Base-by-base conservation (phyloP, 2,888 invertebrate species). In the Caenorhabditis virilis region DNA sequence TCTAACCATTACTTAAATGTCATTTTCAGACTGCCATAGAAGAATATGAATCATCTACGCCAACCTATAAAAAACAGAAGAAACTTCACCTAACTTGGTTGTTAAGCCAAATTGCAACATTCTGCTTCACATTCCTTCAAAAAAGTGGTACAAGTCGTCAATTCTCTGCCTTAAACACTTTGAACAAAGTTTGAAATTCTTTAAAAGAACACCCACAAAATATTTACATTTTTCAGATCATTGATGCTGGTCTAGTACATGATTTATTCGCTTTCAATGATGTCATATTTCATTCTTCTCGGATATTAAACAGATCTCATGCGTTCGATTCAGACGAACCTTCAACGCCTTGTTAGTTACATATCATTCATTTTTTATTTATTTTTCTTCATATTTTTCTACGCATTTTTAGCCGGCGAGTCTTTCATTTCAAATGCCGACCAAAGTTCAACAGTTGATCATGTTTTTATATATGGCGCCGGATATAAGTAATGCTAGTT, bases 131-230 rank as follows among this genome's bases (percentile, higher is more conserved):
- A 62, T 85, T 88, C 63, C 84, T 86, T 27, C 70, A 74, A 59
- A 86, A 86, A 66, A 88, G 88, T 26, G 87, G 87, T 5, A 88
- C 88, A 73, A 86, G 87, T 54, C 84, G 88, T 18, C 88, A 88
- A 78, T 88, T 88, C 83, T 87, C 88, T 0, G 88, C 88, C 4
- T 85, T 89, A 77, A 85, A 86, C 70, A 86, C 87, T 54, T 85
- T 88, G 69, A 89, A 89, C 83, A 87, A 87, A 80, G 85, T 87
- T 49, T 22, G 43, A 39, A 22, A 49, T 46, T 6, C 7, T n/a
- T 7, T 13, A 41, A 25, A 13, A 25, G 0, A 27, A 25, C n/a
- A 35, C 7, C 2, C 9, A 25, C 18, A 51, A 13, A 43, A 20
- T 15, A 45, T 43, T 7, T 25, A 22, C 20, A n/a, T 7, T 16